Evolutionary conservation across 2,113 vertebrate genomes (phyloP).

Genomic region (Calyptomena viridis): DNA sequence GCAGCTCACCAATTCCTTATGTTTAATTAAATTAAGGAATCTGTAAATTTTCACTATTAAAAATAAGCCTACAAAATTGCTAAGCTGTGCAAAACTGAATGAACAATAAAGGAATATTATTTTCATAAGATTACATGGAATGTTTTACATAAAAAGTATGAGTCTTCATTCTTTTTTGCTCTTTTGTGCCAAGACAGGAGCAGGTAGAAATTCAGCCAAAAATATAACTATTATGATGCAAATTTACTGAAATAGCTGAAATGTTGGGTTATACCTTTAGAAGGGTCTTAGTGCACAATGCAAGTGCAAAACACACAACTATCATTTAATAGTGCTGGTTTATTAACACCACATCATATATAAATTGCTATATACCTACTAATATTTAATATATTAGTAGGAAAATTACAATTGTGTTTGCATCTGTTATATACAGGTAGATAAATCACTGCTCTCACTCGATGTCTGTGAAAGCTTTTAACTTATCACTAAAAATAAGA

Average conservation of each 20-base stretch:
- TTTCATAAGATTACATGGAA: background rate
- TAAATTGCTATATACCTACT: background rate
- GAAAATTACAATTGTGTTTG: background rate
- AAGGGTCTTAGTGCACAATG: background rate
- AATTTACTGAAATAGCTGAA: background rate
- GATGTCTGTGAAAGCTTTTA: background rate
- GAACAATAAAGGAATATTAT: background rate
- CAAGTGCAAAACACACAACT: background rate
- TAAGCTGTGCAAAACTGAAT: background rate
- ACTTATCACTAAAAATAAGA: background rate
- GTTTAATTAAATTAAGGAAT: constrained; percentile 81
- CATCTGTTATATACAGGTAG: background rate
- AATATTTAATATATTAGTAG: background rate
- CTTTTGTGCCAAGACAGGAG: background rate
- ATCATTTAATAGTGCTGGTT: background rate
- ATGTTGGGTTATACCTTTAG: background rate
- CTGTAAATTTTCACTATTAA: background rate
- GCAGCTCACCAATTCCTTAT: constrained; percentile 93
- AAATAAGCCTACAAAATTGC: background rate
- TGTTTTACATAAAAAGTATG: accelerated
- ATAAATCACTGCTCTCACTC: background rate
- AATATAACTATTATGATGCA: background rate
- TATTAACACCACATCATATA: background rate
- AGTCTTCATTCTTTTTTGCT: background rate
- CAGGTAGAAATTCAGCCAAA: background rate